Base-by-base conservation (phyloP, 2,888 invertebrate genomes). In the Athalia circularis region DNA sequence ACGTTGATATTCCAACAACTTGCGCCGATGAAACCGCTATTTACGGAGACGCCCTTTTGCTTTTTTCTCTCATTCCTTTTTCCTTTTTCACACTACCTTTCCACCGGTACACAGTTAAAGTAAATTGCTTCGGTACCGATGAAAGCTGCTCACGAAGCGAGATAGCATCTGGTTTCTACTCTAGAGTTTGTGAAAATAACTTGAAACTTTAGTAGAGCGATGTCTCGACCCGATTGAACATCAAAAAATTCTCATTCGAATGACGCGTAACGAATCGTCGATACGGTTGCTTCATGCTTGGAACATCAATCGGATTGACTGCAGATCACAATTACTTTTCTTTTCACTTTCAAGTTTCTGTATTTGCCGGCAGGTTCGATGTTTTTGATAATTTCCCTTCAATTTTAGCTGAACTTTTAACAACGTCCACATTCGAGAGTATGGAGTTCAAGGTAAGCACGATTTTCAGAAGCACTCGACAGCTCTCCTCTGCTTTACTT, bases 381-480 rank as follows among this genome's bases (percentile, higher is more conserved):
- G 29, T 2, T 29, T 29, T 29, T 29, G 29, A 29, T 29, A 29
- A 29, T 29, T 2, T 29, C 2, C 29, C 29, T 0, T 29, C 29
- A 29, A 29, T 29, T 29, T 29, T 29, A 29, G 29, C 29, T 29
- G 29, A 29, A 29, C 29, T 29, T 29, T 29, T 2, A 29, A 29
- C 29, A 0, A 29, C 29, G 29, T 29, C 57, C 43, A 45, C 45
- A 54, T 13, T 45, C 5, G 70, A n/a, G 70, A 59, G 59, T 72
- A 72, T 72, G 57, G 57, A 47, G 72, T 72, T 59, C 72, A 72
- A 72, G 72, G 72, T 72, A 59, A 47, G 45, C 72, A 72, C 52
- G 72, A 72, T 72, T 29, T 29, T 29, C 72, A 57, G 47, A 59
- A 43, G 9, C 45, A 59, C 72, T 59, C 7, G 57, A 59, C 57